Percentiles rank a stretch among this genome's conserved stretches.
phyloP scores from a whole-genome alignment of 2,113 vertebrate species.

The Aegotheles bennettii region DNA sequence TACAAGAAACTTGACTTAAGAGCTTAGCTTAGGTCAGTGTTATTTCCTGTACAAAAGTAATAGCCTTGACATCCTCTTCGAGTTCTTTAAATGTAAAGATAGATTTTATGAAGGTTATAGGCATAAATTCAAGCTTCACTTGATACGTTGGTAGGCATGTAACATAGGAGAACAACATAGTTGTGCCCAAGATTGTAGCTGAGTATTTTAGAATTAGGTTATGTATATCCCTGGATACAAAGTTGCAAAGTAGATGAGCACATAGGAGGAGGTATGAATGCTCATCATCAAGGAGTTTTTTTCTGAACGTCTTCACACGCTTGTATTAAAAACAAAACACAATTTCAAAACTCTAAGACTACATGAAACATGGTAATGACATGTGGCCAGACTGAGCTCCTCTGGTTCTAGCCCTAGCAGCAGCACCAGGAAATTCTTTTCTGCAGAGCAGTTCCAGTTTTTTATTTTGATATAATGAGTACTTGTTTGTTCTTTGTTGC shows the following conservation, averaged over 20 bases:
- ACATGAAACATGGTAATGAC: neutral
- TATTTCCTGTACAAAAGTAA: neutral
- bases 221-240: neutral
- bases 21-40: neutral
- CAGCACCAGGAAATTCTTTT: conserved; percentile 13
- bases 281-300: neutral
- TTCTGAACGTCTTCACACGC: neutral
- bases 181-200: neutral
- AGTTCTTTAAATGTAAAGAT: neutral
- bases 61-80: neutral
- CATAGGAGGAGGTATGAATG: neutral
- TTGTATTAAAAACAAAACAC: neutral
- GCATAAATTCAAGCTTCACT: neutral
- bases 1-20: neutral
- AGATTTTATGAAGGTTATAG: neutral
- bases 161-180: neutral
- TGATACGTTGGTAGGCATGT: neutral
- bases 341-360: neutral
- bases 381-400: neutral
- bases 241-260: neutral
- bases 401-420: neutral
- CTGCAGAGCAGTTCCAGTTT: neutral
- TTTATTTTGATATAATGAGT: neutral
- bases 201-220: neutral
- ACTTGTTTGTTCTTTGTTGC: neutral